Base-by-base conservation (phyloP, 2,888 invertebrate species). In the Leucoptera coffeella region DNA sequence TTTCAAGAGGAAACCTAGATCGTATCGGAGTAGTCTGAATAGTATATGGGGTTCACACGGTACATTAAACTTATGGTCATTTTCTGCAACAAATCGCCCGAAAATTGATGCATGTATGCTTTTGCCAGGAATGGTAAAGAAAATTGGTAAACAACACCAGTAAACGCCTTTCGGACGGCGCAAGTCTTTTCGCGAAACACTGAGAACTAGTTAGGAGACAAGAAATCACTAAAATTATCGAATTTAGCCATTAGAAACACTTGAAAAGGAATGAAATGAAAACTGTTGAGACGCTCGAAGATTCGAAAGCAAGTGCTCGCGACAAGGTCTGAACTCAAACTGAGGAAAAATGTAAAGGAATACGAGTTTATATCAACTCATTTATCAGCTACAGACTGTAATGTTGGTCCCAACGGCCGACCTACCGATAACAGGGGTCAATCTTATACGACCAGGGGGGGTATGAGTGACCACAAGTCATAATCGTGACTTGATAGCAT, bases 11-110 rank as follows among this genome's bases (percentile, higher is more conserved):
- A 53, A 49, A 34, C 49, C 46, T 56, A 61, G 35, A 58, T 72
- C 71, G 79, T 79, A 76, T 80, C 78, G 41, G 78, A 78, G 44
- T 79, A 79, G 52, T 79, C 79, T 28, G 78, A 78, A 51, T 79
- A 79, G 52, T 78, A 79, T 45, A 78, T 78, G 30, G 79, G 78
- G 54, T 78, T 77, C 38, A 77, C 65, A 39, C 78, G 73, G 50
- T 62, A 77, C 53, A 50, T 53, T 33, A 69, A 43, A 34, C 50
- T 47, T 50, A 69, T 65, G 42, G 55, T 65, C 72, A 73, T 73
- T 55, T 67, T 71, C 55, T 65, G 62, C 38, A 58, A 36, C 31
- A 60, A 36, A 29, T 53, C 48, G 52, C 42, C 53, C 43, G 45
- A 49, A 47, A 41, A 53, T 35, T 35, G 44, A 69, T 60, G 45